Percentiles rank a stretch among this genome's conserved stretches.
Conservation (phyloP, 2,113 vertebrate genomes). For the Pavo muticus region DNA sequence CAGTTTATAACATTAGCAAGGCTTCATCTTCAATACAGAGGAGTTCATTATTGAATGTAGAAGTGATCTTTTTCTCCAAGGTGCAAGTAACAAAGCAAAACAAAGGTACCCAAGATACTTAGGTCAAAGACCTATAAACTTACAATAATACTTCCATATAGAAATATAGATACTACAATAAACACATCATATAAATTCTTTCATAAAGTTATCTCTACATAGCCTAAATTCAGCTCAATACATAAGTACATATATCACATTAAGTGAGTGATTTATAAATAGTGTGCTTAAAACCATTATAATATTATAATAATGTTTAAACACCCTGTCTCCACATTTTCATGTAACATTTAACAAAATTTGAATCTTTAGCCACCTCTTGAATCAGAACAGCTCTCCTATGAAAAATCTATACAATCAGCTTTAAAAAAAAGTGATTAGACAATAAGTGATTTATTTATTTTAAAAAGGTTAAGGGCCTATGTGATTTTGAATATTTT, state of each 20-base stretch:
- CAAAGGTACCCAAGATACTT: rapidly evolving
- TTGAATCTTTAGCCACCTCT: slow-evolving; percentile 10
- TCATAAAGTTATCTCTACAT: neutral
- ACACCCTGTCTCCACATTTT: neutral
- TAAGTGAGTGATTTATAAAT: neutral
- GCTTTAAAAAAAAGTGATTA: slow-evolving; percentile 31
- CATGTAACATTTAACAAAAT: neutral
- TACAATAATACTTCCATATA: neutral
- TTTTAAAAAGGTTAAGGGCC: neutral
- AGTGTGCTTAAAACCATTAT: neutral
- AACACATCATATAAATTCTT: neutral
- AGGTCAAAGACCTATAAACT: neutral
- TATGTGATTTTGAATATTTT: slow-evolving; percentile 14
- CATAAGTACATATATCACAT: neutral
- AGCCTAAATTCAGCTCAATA: neutral
- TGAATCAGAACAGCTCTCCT: neutral
- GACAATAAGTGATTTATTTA: slow-evolving; percentile 25
- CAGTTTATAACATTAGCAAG: neutral
- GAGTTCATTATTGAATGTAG: neutral
- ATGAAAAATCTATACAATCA: slow-evolving; percentile 8
- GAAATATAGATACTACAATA: neutral
- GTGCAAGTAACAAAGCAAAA: neutral
- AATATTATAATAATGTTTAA: neutral
- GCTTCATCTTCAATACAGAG: neutral
- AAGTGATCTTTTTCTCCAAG: neutral